Percentiles rank a stretch among this genome's conserved stretches.
Conservation (phyloP, 23 tunicate species). For the Oikopleura dioica region DNA sequence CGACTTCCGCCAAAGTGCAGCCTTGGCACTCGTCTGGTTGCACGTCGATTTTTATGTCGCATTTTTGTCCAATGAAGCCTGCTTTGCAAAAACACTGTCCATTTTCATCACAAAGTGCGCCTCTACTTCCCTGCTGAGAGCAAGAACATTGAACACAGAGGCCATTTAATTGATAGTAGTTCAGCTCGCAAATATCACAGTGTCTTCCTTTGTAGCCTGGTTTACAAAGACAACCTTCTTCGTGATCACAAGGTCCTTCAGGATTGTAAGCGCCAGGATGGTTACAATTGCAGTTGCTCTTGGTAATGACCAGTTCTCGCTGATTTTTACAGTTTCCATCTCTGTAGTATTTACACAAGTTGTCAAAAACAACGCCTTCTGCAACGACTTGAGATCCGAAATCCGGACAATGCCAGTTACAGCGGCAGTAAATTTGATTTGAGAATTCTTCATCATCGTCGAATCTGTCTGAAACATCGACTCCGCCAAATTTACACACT, state of each 20-base stretch:
- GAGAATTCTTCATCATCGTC: background rate
- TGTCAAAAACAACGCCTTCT: background rate
- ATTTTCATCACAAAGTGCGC: background rate
- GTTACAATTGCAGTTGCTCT: background rate
- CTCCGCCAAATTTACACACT: background rate
- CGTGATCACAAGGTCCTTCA: background rate
- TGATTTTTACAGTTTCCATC: background rate
- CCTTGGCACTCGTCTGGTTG: no score
- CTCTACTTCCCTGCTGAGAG: background rate
- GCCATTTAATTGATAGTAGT: background rate
- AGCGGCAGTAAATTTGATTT: background rate
- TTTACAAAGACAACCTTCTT: slow-evolving; percentile 4
- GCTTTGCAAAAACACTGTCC: background rate
- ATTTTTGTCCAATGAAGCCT: background rate
- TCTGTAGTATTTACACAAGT: background rate
- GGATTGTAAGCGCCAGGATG: no score
- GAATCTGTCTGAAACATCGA: background rate
- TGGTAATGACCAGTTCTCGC: background rate
- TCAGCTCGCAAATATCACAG: background rate
- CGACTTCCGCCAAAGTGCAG: no score
- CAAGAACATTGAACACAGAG: background rate
- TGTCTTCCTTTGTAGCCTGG: background rate
- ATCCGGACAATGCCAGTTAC: slow-evolving; percentile 2
- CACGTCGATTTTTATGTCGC: background rate
- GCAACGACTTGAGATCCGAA: background rate